A percentile compares a stretch with the other conserved stretches of the same genome.
Conservation (phyloP, 2,888 invertebrate species). For the Pegoplata infirma region DNA sequence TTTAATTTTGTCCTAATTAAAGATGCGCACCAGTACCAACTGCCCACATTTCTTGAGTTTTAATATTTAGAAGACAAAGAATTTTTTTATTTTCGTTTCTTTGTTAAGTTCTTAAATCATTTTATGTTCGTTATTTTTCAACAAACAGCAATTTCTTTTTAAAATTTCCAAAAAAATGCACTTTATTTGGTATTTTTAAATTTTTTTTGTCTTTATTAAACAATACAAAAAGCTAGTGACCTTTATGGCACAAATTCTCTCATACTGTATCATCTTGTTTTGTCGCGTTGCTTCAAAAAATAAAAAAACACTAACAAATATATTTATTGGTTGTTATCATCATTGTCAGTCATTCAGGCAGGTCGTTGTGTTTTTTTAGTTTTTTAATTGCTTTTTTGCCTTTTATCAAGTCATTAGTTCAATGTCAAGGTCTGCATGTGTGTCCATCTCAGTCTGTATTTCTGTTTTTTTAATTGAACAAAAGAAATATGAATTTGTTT, state of each 20-base stretch:
- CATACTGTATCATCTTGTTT: not conserved
- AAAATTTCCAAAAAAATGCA: constrained; percentile 3
- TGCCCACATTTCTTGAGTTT: constrained; percentile 33
- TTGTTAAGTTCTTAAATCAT: constrained; percentile 49
- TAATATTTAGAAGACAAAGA: not conserved
- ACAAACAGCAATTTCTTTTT: not conserved
- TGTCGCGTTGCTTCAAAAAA: not conserved
- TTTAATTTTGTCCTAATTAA: constrained; percentile 31
- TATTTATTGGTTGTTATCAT: not conserved
- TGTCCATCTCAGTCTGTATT: too few relatives aligned
- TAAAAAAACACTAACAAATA: not conserved
- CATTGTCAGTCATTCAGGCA: constrained; percentile 1
- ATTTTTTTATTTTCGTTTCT: constrained; percentile 23
- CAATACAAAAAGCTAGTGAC: constrained; percentile 4
- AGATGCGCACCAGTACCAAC: constrained; percentile 16
- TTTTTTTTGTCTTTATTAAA: not conserved
- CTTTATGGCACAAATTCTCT: constrained; percentile 5
- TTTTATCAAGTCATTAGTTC: constrained; percentile 51
- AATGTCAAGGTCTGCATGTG: constrained; percentile 45
- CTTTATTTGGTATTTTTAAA: not conserved
- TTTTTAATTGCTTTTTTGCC: constrained; percentile 37
- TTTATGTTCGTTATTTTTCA: not conserved
- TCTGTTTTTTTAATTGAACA: not conserved
- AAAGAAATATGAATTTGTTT: not conserved
- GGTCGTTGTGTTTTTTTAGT: constrained; percentile 16